A percentile compares a stretch with the other conserved stretches of the same genome.
phyloP scores from a whole-genome alignment of 2,113 vertebrate genomes.

The Lathamus discolor region DNA sequence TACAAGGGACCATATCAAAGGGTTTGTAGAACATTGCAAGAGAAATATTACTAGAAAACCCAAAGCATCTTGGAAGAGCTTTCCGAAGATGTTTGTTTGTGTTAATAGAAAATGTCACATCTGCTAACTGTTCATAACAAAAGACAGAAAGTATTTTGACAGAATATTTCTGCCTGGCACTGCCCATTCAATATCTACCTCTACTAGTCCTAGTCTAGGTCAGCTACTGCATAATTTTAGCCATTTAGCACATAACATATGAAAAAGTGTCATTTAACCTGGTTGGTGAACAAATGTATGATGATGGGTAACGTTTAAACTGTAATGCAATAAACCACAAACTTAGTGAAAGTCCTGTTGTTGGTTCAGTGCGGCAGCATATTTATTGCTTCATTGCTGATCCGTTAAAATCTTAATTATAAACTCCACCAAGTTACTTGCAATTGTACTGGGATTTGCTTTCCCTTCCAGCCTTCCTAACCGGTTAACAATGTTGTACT shows the following conservation, averaged over 20 bases:
- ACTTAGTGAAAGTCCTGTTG: slow-evolving; percentile 1
- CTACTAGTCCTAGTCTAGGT: slow-evolving; percentile 47
- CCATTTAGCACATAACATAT: not conserved
- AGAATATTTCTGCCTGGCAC: slow-evolving; percentile 51
- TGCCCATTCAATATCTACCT: slow-evolving; percentile 63
- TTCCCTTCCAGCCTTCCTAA: slow-evolving; percentile 53
- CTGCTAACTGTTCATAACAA: not conserved
- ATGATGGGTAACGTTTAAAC: slow-evolving; percentile 24
- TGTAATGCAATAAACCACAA: slow-evolving; percentile 62
- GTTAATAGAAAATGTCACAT: not conserved
- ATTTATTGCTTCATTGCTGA: slow-evolving; percentile 46
- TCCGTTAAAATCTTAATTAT: not conserved
- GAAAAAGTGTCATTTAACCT: slow-evolving; percentile 3
- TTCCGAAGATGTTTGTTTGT: not conserved
- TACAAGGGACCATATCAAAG: not conserved
- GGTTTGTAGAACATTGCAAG: not conserved
- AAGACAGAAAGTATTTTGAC: not conserved
- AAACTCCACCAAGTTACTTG: slow-evolving; percentile 35
- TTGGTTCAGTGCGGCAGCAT: slow-evolving; percentile 37
- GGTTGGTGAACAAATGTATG: slow-evolving; percentile 7
- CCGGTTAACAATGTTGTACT: slow-evolving; percentile 48
- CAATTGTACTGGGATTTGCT: slow-evolving; percentile 54
- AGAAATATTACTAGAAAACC: not conserved
- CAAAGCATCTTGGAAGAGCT: slow-evolving; percentile 32
- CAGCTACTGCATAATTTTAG: slow-evolving; percentile 29